Conservation (phyloP, 2,888 invertebrate species). For the Syrphus vitripennis region DNA sequence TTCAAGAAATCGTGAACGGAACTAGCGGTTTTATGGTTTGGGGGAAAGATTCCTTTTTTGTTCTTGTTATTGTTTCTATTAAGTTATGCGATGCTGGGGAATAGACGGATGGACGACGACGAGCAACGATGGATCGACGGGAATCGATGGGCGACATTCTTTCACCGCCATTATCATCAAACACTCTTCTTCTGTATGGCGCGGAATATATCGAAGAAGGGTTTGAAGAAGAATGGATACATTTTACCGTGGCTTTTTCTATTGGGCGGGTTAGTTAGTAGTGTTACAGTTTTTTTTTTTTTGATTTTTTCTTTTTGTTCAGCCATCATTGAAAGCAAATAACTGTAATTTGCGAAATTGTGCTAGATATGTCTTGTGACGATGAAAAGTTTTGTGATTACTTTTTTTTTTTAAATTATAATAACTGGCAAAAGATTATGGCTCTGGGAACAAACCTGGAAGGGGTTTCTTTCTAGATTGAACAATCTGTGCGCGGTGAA, state of each 20-base stretch:
- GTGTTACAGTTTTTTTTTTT: conserved; percentile 47
- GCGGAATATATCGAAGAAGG: not conserved
- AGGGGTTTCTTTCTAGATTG: conserved; percentile 3
- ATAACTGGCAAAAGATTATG: not conserved
- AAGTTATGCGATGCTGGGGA: conserved; percentile 19
- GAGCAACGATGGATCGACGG: conserved; percentile 10
- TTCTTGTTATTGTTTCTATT: conserved; percentile 4
- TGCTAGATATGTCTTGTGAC: not conserved
- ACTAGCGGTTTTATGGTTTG: conserved; percentile 15
- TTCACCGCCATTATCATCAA: not conserved
- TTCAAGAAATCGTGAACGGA: conserved; percentile 50
- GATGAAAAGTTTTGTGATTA: conserved; percentile 4
- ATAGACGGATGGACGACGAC: conserved; percentile 25
- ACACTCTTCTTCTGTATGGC: not conserved
- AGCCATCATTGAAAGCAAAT: conserved; percentile 33
- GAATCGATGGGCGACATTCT: conserved; percentile 60
- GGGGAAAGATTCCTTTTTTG: conserved; percentile 1
- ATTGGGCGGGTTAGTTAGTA: conserved; percentile 45
- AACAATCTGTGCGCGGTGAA: conserved; percentile 3
- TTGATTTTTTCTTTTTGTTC: not conserved
- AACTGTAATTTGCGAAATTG: conserved; percentile 54
- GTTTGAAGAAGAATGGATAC: not conserved
- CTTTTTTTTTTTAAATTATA: not conserved
- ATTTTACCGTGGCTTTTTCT: conserved; percentile 18
- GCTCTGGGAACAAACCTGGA: not conserved